Conservation (phyloP, 2,113 vertebrate species). For the Gallinago paraguaiae region DNA sequence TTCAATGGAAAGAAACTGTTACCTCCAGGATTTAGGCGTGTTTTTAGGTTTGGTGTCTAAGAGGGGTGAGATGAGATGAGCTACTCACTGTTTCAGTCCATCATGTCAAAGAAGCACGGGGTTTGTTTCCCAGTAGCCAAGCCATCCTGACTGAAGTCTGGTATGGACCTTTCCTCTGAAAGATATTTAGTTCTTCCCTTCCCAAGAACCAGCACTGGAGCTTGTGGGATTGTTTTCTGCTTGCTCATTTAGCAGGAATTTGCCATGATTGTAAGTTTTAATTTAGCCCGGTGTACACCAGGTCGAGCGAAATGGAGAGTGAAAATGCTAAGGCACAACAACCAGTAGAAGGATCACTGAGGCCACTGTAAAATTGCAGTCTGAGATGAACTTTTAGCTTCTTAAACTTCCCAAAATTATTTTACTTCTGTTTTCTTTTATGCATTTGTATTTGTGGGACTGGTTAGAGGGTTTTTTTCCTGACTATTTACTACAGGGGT, state of each 20-base stretch:
- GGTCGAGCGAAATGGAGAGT: not conserved
- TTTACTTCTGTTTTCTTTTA: not conserved
- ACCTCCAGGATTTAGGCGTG: not conserved
- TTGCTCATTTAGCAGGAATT: not conserved
- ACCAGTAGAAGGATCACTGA: not conserved
- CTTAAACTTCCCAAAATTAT: not conserved
- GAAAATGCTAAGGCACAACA: not conserved
- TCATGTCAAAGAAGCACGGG: not conserved
- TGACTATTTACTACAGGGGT: not conserved
- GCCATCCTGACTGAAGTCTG: not conserved
- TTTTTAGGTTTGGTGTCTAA: not conserved
- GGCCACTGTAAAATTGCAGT: not conserved
- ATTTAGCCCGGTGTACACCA: not conserved
- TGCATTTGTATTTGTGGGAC: not conserved
- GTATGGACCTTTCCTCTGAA: not conserved
- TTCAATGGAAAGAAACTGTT: not conserved
- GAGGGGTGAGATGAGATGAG: not conserved
- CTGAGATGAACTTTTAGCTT: not conserved
- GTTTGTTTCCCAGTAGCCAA: not conserved
- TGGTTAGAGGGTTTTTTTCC: not conserved
- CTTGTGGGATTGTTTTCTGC: not conserved
- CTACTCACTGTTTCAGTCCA: not conserved
- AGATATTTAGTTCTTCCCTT: not conserved
- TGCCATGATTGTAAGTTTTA: not conserved
- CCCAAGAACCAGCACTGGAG: not conserved